Percentiles rank a stretch among this genome's conserved stretches.
phyloP scores from a whole-genome alignment of 2,888 invertebrate genomes.

The Chorisops tibialis region DNA sequence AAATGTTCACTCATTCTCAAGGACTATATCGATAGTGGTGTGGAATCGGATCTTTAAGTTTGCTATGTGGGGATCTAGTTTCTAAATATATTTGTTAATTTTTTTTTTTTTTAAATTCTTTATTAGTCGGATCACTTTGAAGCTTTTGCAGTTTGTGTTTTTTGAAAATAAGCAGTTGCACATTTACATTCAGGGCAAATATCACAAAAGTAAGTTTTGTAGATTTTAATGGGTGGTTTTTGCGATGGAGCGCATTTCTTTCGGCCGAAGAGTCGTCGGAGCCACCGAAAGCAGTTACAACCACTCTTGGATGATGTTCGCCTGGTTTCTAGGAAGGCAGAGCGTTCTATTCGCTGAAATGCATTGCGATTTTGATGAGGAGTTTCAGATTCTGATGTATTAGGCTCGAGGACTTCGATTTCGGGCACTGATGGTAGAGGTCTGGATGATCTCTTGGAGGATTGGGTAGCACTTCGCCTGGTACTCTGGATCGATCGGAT shows the following conservation, averaged over 20 bases:
- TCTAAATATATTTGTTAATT: no score
- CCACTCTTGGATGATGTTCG: neutral
- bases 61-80: neutral
- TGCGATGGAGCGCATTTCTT: neutral
- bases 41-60: slow-evolving; percentile 56
- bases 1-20: slow-evolving; percentile 56
- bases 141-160: neutral
- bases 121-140: neutral
- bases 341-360: neutral
- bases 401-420: slow-evolving; percentile 17
- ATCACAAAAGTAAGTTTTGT: slow-evolving; percentile 8
- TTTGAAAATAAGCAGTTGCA: neutral
- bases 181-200: slow-evolving; percentile 21
- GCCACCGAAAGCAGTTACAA: neutral
- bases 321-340: neutral
- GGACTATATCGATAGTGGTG: slow-evolving; percentile 66
- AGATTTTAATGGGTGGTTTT: neutral
- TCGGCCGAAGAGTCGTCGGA: neutral
- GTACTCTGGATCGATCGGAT: neutral
- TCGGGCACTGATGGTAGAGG: neutral
- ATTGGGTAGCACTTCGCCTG: neutral
- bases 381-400: neutral
- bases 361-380: neutral
- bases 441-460: neutral
- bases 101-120: neutral